These are phyloP conservation scores for Parus major DNA, from an alignment of 2,113 vertebrate genomes.

Conservation along the genomic window DNA sequence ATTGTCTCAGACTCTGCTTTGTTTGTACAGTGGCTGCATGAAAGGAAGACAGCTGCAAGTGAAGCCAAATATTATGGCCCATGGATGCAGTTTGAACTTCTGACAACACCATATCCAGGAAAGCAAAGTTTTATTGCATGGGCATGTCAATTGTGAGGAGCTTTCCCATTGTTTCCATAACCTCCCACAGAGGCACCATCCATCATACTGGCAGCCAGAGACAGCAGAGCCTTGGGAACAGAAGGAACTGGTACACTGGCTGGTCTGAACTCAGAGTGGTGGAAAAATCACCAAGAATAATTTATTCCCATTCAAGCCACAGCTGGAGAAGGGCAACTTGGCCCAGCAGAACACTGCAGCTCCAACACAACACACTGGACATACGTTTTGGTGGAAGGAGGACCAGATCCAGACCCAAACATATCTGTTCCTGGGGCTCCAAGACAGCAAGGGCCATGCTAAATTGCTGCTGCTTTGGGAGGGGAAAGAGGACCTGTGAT, in stretches of 20 bases:
- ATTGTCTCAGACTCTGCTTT: background rate
- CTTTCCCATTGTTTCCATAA: background rate
- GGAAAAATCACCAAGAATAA: background rate
- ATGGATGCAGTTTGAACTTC: background rate
- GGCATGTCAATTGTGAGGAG: background rate
- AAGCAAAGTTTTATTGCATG: background rate
- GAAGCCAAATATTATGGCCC: background rate
- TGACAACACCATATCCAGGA: background rate
- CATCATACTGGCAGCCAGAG: background rate
- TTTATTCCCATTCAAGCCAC: background rate
- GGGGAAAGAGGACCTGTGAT: background rate
- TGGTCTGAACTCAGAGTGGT: background rate
- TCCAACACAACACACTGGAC: background rate
- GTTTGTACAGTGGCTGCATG: background rate
- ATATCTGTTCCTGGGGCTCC: background rate
- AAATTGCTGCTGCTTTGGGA: background rate
- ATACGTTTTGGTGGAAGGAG: fast-evolving
- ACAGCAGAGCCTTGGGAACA: background rate
- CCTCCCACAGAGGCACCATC: background rate
- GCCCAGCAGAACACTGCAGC: background rate
- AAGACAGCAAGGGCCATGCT: background rate
- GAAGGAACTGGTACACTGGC: background rate
- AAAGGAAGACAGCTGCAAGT: background rate
- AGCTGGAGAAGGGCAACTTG: background rate
- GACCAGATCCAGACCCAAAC: background rate